These are phyloP conservation scores for Amphiura filiformis DNA, from an alignment of 35 echinoderm and acorn worm genomes.

Conservation along the genomic window DNA sequence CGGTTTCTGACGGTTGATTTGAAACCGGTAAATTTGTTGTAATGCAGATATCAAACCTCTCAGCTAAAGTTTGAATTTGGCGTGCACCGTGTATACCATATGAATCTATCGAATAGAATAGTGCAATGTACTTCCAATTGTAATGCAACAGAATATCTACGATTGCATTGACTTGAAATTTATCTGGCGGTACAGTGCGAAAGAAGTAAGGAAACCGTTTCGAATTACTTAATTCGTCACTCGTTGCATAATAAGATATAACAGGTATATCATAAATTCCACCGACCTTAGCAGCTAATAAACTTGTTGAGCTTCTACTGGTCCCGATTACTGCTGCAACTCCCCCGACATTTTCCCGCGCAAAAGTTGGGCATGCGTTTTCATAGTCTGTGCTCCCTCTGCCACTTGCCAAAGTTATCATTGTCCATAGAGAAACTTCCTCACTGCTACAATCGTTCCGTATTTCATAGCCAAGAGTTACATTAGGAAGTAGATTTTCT, in stretches of 20 bases:
- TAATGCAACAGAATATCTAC: not conserved
- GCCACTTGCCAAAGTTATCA: not conserved
- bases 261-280: conserved; percentile 15
- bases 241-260: conserved; percentile 21
- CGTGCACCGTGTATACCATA: conserved; percentile 35
- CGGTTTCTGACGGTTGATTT: not conserved
- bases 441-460: conserved; percentile 29
- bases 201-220: conserved; percentile 26
- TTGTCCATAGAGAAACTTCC: conserved; percentile 24
- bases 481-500: conserved; percentile 26
- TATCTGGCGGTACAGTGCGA: conserved; percentile 33
- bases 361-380: not conserved
- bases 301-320: not conserved
- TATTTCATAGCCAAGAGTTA: conserved; percentile 44
- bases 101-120: conserved; percentile 13
- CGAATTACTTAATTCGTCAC: conserved; percentile 3
- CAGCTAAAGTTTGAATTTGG: conserved; percentile 53
- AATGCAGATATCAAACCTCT: conserved; percentile 57
- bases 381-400: not conserved
- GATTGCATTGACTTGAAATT: conserved; percentile 13
- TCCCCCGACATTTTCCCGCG: not conserved
- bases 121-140: conserved; percentile 18
- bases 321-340: not conserved
- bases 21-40: conserved; percentile 14
- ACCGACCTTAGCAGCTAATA: conserved; percentile 2